These are phyloP conservation scores for Myotis daubentonii DNA, from an alignment of 2,797 vertebrate genomes.

Conservation along the genomic window DNA sequence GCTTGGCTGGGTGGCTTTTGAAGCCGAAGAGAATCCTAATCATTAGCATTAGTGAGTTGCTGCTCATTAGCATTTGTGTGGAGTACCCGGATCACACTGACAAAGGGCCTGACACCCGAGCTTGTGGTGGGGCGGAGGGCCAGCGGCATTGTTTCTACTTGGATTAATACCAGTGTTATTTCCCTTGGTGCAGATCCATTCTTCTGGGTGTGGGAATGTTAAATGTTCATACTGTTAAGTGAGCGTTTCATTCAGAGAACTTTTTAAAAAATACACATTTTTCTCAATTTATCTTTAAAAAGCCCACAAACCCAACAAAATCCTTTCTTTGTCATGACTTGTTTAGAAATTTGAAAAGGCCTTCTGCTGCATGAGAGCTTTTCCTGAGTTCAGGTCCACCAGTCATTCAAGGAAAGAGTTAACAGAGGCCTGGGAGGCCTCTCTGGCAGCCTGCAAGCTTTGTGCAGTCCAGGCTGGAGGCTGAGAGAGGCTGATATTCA, in stretches of 20 bases:
- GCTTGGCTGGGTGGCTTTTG: conserved; percentile 45
- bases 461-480: conserved; percentile 28
- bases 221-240: conserved; percentile 48
- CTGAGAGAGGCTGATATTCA: conserved; percentile 51
- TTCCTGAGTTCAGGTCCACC: not conserved
- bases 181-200: conserved; percentile 48
- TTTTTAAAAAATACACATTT: not conserved
- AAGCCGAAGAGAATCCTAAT: conserved; percentile 37
- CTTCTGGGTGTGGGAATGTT: conserved; percentile 63
- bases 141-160: conserved; percentile 38
- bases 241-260: conserved; percentile 27
- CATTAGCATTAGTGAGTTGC: conserved; percentile 67
- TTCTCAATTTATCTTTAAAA: conserved; percentile 10
- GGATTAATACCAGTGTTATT: conserved; percentile 65
- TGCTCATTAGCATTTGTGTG: conserved; percentile 70
- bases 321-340: conserved; percentile 36
- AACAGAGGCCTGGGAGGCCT: conserved; percentile 21
- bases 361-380: not conserved
- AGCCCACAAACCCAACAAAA: not conserved
- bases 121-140: not conserved
- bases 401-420: conserved; percentile 52
- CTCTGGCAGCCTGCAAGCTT: conserved; percentile 45
- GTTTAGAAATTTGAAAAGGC: conserved; percentile 54
- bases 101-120: conserved; percentile 57
- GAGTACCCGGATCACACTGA: conserved; percentile 51